These are phyloP conservation scores for Toxostoma redivivum DNA, from an alignment of 2,113 vertebrate species.

Conservation along the genomic window DNA sequence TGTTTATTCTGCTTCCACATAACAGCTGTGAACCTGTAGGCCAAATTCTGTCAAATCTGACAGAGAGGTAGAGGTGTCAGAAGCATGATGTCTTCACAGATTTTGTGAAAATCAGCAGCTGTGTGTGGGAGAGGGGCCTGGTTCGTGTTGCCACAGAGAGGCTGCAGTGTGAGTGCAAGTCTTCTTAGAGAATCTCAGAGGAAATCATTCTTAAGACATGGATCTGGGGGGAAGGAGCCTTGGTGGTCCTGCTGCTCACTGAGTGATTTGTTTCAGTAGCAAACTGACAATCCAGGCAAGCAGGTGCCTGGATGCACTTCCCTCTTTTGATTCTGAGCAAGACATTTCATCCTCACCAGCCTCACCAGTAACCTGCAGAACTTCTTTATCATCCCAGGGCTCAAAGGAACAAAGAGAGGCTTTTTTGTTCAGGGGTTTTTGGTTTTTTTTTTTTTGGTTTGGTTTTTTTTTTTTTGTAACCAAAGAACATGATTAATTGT, in stretches of 20 bases:
- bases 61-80: slow-evolving; percentile 25
- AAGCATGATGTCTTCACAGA: slow-evolving; percentile 23
- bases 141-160: neutral
- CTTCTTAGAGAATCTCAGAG: neutral
- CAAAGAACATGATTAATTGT: neutral
- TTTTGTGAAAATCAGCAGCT: slow-evolving; percentile 35
- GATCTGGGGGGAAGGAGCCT: neutral
- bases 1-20: slow-evolving; percentile 31
- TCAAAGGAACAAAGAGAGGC: neutral
- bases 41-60: slow-evolving; percentile 50
- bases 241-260: slow-evolving; percentile 3
- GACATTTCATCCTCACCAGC: neutral
- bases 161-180: neutral
- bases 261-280: neutral
- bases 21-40: slow-evolving; percentile 56
- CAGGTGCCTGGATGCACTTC: neutral
- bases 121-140: slow-evolving; percentile 23
- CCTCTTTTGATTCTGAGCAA: neutral
- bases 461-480: neutral
- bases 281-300: neutral
- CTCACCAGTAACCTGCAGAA: neutral
- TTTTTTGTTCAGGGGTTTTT: fast-evolving
- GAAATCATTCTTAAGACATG: neutral
- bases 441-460: neutral
- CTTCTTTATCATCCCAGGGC: neutral